Conservation (phyloP, 2,113 vertebrate genomes). For the Burhinus bistriatus region DNA sequence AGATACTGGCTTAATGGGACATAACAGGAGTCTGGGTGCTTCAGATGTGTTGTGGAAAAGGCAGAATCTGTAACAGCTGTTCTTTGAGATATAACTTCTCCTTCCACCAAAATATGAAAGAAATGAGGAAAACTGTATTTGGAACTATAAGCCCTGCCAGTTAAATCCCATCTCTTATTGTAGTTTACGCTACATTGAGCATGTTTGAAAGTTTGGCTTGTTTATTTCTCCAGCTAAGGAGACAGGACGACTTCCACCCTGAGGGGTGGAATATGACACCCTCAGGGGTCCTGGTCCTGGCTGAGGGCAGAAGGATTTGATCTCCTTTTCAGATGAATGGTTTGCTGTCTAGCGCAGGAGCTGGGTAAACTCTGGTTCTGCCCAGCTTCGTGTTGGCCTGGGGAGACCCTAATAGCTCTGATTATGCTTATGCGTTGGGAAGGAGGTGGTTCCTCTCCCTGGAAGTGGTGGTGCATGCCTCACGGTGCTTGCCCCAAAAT, state of each 20-base stretch:
- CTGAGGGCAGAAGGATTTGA: not conserved
- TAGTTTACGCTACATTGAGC: not conserved
- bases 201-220: not conserved
- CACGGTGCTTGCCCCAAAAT: not conserved
- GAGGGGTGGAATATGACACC: not conserved
- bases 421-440: not conserved
- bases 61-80: not conserved
- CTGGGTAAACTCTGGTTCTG: not conserved
- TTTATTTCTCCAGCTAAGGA: not conserved
- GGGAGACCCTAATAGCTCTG: not conserved
- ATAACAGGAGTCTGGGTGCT: not conserved
- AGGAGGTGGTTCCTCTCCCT: not conserved
- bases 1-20: not conserved
- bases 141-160: not conserved
- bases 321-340: not conserved
- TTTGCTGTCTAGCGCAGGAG: not conserved
- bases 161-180: not conserved
- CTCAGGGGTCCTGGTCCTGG: not conserved
- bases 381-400: not conserved
- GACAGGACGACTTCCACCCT: not conserved
- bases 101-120: not conserved
- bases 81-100: not conserved
- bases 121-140: not conserved
- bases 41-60: not conserved
- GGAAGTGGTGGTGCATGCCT: rapidly evolving